Base-by-base conservation (phyloP, 2,888 invertebrate species). In the Drosophila quinaria region DNA sequence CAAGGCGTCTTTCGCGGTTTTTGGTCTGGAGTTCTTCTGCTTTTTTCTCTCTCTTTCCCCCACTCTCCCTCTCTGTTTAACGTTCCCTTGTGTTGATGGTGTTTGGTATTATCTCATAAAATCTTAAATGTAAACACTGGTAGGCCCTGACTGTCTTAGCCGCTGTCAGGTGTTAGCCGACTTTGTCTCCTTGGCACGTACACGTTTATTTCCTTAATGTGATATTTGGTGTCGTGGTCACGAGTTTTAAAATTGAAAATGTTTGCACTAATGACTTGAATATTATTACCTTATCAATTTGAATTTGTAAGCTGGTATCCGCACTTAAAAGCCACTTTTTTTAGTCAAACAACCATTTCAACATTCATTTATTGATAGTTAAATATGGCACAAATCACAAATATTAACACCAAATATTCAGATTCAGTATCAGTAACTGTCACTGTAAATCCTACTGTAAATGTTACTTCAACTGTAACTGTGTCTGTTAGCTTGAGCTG, bases 111-210 rank as follows among this genome's bases (percentile, higher is more conserved):
- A 90, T 87, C 84, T 74, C 82, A 89, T 90, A 79, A 87, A 87
- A 84, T 84, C 76, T 87, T 72, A 84, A 87, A 79, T 90, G 85
- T 85, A 89, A 89, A 84, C 90, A 87, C 82, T 82, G 74, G 69
- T 74, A 79, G 74, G 70, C 71, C 54, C n/a, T 59, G 15, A 31
- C 29, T 11, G 47, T 35, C 31, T 52, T 63, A 19, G 58, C 52
- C 22, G 55, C 33, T 44, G 55, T 11, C 29, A 29, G 29, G 29
- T 49, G 39, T 70, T 74, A 39, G 54, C 71, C 64, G 74, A 39
- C 59, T 71, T 71, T 72, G 73, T 65, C 73, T 60, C 70, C 55
- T 70, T 70, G 56, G 87, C 87, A 89, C 87, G 84, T 87, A 78
- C 78, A 70, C 85, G 70, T 70, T 86, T 80, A 76, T 70, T 58